These are phyloP conservation scores for Lepisosteus osseus DNA, from an alignment of 2,113 vertebrate species.

Conservation along the genomic window DNA sequence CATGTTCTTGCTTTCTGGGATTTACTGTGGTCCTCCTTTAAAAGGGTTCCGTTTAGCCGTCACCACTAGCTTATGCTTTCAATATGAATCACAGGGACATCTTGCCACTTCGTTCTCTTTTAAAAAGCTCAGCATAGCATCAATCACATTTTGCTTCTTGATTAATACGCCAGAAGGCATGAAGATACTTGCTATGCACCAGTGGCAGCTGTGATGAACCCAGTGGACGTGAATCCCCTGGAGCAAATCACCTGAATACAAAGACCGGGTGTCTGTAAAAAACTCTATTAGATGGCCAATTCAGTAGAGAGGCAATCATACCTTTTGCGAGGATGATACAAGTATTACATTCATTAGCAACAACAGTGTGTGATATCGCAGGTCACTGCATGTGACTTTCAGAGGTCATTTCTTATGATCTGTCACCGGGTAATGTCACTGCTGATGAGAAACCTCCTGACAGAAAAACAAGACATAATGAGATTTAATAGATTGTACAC, in stretches of 20 bases:
- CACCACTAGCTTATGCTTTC: background rate
- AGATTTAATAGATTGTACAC: conserved; percentile 61
- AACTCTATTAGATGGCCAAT: conserved; percentile 34
- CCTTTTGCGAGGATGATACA: conserved; percentile 60
- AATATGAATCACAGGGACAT: background rate
- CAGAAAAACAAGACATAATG: conserved; percentile 48
- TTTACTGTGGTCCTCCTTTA: no score
- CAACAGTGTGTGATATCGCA: conserved; percentile 58
- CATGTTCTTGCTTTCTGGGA: no score
- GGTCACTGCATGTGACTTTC: conserved; percentile 57
- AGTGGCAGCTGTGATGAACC: conserved; percentile 50
- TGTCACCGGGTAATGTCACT: conserved; percentile 51
- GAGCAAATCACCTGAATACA: conserved; percentile 59
- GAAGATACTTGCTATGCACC: conserved; percentile 52
- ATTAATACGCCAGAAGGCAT: conserved; percentile 61
- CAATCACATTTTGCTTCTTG: conserved; percentile 18
- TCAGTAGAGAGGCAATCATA: conserved; percentile 60
- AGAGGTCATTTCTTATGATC: conserved; percentile 64
- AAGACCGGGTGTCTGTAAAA: conserved; percentile 41
- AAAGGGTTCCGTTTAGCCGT: no score
- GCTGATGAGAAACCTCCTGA: no score
- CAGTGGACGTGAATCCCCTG: conserved; percentile 47
- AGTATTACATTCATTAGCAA: conserved; percentile 59
- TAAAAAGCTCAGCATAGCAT: background rate
- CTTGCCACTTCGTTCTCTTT: background rate